Conservation (phyloP, 2,888 invertebrate genomes). For the Ornithoptera priamus region DNA sequence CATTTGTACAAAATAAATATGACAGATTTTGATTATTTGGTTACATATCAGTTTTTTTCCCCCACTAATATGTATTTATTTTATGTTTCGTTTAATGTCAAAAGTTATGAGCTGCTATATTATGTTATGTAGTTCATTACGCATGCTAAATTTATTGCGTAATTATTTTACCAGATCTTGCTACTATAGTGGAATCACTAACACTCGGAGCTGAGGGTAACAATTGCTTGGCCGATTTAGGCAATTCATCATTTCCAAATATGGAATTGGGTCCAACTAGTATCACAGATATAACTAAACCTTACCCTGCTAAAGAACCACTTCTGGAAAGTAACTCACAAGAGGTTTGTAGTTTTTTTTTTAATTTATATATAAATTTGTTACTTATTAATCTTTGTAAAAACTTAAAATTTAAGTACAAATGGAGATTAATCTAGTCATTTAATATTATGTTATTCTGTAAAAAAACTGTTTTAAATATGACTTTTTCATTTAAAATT, state of each 20-base stretch:
- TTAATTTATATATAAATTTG: too few relatives aligned
- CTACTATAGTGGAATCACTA: slow-evolving; percentile 91
- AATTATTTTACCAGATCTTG: slow-evolving; percentile 80
- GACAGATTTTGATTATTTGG: too few relatives aligned
- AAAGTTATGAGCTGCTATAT: neutral
- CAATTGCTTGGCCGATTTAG: slow-evolving; percentile 77
- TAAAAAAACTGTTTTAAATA: too few relatives aligned
- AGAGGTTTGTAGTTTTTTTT: slow-evolving; percentile 52
- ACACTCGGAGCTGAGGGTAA: slow-evolving; percentile 84
- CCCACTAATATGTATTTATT: too few relatives aligned
- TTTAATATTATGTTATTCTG: too few relatives aligned
- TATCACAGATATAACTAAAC: slow-evolving; percentile 76
- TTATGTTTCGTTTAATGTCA: too few relatives aligned
- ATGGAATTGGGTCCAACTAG: slow-evolving; percentile 79
- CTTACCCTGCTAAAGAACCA: slow-evolving; percentile 76
- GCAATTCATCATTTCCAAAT: slow-evolving; percentile 70
- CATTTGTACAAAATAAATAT: too few relatives aligned
- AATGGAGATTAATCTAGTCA: too few relatives aligned
- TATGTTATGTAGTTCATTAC: neutral
- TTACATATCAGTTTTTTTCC: too few relatives aligned
- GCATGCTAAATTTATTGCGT: neutral
- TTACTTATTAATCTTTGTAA: too few relatives aligned
- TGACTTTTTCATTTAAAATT: too few relatives aligned
- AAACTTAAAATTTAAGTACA: too few relatives aligned
- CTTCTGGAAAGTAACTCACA: slow-evolving; percentile 60